Evolutionary conservation across 2,888 invertebrate species (phyloP), one percentile per base, ranked within the genome.

Genomic region (Chrysodeixis includens): DNA sequence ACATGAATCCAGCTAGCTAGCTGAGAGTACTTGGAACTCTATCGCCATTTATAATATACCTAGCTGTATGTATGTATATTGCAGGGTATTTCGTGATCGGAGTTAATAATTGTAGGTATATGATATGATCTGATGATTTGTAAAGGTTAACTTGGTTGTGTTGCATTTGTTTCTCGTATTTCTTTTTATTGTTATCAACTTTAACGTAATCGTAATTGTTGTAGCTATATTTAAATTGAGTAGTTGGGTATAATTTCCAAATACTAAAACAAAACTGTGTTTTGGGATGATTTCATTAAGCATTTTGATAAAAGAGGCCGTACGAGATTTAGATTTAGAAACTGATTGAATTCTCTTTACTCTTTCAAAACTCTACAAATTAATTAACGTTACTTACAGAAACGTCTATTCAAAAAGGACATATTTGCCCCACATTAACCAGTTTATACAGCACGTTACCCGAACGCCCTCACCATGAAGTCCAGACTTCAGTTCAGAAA

Each of bases 1-100:
- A 71, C 66, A 74, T 70, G 57, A 70, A 80, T 70, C 67, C 74
- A 63, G 60, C 54, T 74, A 55, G 56, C 44, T 56, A 65, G 71
- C 51, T 51, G 63, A 80, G 71, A 51, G 69, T 32, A 66, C 66
- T 77, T 54, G 10, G 14, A 64, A 60, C 57, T 63, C 46, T n/a
- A 56, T 58, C 61, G 52, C 66, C 57, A 59, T 70, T 64, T 69
- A 74, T 74, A 71, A 54, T 77, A 71, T 18, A 49, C 18, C 10
- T 49, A 49, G 10, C 1, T 49, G n/a, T n/a, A n/a, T n/a, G n/a
- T n/a, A 49, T 8, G 12, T 2, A 20, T 2, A 3, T 9, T 35
- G 12, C 4, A 12, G 16, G 1, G 44, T n/a, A 8, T 7, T 18
- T 9, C 18, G 10, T 9, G 18, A 1, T 49, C 20, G 1, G 10